Evolutionary conservation across 2,113 vertebrate species (phyloP).

Genomic region (Pionites leucogaster): DNA sequence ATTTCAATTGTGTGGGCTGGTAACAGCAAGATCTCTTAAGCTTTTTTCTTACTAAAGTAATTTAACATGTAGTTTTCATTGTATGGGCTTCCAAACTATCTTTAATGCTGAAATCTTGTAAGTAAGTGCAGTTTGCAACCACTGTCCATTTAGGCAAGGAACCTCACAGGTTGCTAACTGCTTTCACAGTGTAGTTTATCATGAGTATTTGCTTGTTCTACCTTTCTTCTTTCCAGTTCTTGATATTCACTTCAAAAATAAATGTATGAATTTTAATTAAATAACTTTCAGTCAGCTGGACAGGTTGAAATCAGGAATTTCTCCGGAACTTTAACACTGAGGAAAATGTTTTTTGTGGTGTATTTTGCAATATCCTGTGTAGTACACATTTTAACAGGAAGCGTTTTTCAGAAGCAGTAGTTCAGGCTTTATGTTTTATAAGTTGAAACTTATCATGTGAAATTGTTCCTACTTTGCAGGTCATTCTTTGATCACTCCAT

Average conservation of each 20-base stretch:
- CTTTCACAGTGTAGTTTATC: not conserved
- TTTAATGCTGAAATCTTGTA: not conserved
- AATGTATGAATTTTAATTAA: not conserved
- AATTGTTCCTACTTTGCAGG: conserved; percentile 71
- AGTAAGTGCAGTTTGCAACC: not conserved
- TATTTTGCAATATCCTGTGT: not conserved
- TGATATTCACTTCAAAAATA: not conserved
- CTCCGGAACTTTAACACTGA: not conserved
- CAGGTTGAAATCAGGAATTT: not conserved
- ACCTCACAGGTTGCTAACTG: not conserved
- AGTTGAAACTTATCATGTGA: not conserved
- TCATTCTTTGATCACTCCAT: conserved; percentile 99
- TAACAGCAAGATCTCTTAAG: not conserved
- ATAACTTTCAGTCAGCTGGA: not conserved
- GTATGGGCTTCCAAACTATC: not conserved
- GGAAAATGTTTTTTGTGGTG: not conserved
- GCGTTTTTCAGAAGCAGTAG: not conserved
- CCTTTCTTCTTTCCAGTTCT: not conserved
- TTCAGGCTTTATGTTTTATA: not conserved
- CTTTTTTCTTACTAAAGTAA: not conserved
- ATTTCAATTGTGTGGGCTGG: not conserved
- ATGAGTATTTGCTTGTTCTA: not conserved
- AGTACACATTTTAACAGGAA: not conserved
- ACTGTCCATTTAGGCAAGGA: not conserved
- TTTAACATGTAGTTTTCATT: not conserved